Evolutionary conservation across 2,113 vertebrate species (phyloP), one percentile per base, ranked within the genome.

Genomic region (Epinephelus cyanopodus): DNA sequence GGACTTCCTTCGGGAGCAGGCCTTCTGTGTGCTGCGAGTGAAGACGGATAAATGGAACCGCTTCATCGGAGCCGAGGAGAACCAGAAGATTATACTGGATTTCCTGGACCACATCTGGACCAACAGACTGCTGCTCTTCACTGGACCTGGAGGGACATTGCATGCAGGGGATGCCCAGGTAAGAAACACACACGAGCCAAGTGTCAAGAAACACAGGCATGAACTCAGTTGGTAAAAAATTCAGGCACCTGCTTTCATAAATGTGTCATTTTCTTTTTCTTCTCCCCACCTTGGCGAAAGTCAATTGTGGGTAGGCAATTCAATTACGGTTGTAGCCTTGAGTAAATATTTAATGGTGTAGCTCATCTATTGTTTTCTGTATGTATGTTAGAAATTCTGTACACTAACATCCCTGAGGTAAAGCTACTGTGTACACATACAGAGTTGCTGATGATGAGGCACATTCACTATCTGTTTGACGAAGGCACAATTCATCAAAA

Each of bases 21-120:
- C 87, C 17, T 95, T 95, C 77, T 92, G 85, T 57, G 92, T 95
- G 56, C 92, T 97, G 53, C 93, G 94, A 27, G 90, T 95, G 13
- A 96, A 96, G 89, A 94, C 95, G 0, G 96, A 97, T 85, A 95
- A 95, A 57, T 96, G 96, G 96, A 96, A 96, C 84, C 94, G 94
- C 66, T 97, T 96, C 87, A 95, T 96, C 29, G 94, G 92, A 3
- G 74, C 93, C 0, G 96, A 96, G 65, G 96, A 97, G 82, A 96
- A 96, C 91, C 95, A 96, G 88, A 95, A 88, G 85, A 77, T 94
- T 27, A 84, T 96, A 72, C 83, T 96, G 84, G 95, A 95, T 85
- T 96, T 96, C 78, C 84, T 96, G 85, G 95, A 96, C 86, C 91
- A 95, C 67, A 88, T 88, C 48, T 94, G 90, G 74, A 82, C 78